Base-by-base conservation (phyloP, 2,113 vertebrate species). In the Cettia cetti region DNA sequence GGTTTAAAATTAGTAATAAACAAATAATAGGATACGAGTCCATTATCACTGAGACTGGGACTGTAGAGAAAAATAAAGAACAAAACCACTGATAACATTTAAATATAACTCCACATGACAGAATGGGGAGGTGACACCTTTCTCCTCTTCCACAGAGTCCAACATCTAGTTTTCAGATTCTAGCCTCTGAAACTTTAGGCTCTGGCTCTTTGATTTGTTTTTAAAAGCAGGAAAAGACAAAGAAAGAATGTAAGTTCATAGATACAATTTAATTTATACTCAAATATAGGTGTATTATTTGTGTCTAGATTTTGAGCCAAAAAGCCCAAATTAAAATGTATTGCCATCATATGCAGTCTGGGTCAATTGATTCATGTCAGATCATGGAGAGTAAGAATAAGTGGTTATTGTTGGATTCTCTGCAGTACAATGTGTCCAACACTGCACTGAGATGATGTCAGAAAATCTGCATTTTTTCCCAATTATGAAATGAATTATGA, bases 401-500 rank as follows among this genome's bases (percentile, higher is more conserved):
- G 83, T 92, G 50, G 17, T 94, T 97, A 84, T 96, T 95, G 74
- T 96, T 98, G 94, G 96, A 97, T 96, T 97, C 88, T 86, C 87
- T 94, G 75, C 44, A 96, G 61, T 85, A 95, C 89, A 95, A 7
- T 90, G 64, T 89, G 82, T 97, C 94, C 96, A 97, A 96, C 96
- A 92, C 92, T 97, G 85, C 44, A 76, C 70, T 97, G 82, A 87
- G 88, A 97, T 97, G 94, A 97, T 95, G 95, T 97, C 95, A 98
- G 92, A 94, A 97, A 96, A 97, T 91, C 89, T 95, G 90, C 92
- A 97, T 97, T 97, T 97, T 98, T 97, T 97, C 85, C 95, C 95
- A 97, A 31, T 97, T 97, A 97, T 97, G 90, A 97, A 97, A 97
- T 97, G 75, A 98, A 86, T 98, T 96, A 97, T 94, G 79, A 82